Conservation (phyloP, 1,140 invertebrate species). For the Caerostris darwini region DNA sequence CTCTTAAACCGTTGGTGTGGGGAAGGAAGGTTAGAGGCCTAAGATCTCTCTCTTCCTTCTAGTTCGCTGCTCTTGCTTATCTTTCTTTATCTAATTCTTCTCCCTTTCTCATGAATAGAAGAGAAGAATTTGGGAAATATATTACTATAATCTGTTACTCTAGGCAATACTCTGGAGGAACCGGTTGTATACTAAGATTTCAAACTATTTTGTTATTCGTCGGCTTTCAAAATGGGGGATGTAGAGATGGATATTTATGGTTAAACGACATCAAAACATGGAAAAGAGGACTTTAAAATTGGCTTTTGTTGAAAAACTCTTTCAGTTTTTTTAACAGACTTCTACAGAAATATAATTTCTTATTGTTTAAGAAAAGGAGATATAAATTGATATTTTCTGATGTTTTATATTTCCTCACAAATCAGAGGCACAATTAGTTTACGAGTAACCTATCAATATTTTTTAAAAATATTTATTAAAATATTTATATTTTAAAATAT, state of each 20-base stretch:
- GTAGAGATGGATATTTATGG: background rate
- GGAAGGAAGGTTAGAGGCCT: slow-evolving; percentile 67
- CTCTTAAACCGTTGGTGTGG: slow-evolving; percentile 55
- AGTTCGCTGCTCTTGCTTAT: slow-evolving; percentile 70
- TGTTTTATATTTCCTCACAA: no score
- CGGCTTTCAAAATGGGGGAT: background rate
- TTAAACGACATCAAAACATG: background rate
- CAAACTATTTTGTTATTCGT: slow-evolving; percentile 20
- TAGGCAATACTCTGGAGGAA: slow-evolving; percentile 29
- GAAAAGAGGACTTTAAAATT: background rate
- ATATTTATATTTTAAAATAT: no score
- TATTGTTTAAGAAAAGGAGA: no score
- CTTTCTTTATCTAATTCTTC: slow-evolving; percentile 46
- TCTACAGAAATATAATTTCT: no score
- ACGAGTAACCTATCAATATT: no score
- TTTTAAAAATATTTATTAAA: no score
- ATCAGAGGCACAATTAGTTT: no score
- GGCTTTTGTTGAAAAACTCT: no score
- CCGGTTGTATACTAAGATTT: background rate
- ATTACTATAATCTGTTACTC: slow-evolving; percentile 30
- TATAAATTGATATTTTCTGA: no score
- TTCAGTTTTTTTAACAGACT: no score
- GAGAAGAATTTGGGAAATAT: slow-evolving; percentile 30
- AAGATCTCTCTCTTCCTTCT: slow-evolving; percentile 46
- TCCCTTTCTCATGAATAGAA: slow-evolving; percentile 22